Evolutionary conservation across 2,888 invertebrate genomes (phyloP).

Genomic region (Morpho deidamia): DNA sequence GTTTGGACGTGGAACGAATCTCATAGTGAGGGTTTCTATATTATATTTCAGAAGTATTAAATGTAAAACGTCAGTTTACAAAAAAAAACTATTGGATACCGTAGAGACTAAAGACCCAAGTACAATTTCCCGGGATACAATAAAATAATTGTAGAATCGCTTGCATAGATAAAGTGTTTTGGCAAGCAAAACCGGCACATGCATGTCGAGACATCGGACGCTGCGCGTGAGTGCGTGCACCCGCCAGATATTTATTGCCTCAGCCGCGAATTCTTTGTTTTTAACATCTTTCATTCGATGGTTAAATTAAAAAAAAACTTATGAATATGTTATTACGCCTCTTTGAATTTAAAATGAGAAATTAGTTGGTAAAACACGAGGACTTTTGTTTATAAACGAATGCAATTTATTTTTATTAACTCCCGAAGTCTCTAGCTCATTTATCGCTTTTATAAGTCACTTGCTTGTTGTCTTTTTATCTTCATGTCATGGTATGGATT

Average conservation of each 20-base stretch:
- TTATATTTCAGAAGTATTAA: too few relatives aligned
- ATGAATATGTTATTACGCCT: slow-evolving; percentile 57
- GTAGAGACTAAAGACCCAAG: too few relatives aligned
- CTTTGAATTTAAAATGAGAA: slow-evolving; percentile 41
- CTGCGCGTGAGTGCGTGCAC: slow-evolving; percentile 71
- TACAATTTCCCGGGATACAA: neutral
- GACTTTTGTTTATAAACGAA: slow-evolving; percentile 30
- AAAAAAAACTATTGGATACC: too few relatives aligned
- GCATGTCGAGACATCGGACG: slow-evolving; percentile 59
- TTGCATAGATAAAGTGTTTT: slow-evolving; percentile 53
- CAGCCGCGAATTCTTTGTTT: slow-evolving; percentile 53
- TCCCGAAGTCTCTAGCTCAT: slow-evolving; percentile 3
- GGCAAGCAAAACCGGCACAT: slow-evolving; percentile 60
- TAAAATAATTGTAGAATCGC: slow-evolving; percentile 18
- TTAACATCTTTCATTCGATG: slow-evolving; percentile 57
- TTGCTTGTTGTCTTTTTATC: neutral
- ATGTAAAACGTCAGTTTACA: too few relatives aligned
- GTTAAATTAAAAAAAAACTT: slow-evolving; percentile 58
- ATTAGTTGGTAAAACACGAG: slow-evolving; percentile 31
- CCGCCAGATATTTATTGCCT: slow-evolving; percentile 62
- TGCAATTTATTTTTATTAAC: slow-evolving; percentile 26
- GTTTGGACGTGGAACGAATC: too few relatives aligned
- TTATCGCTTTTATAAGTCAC: slow-evolving; percentile 1
- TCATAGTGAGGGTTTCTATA: too few relatives aligned
- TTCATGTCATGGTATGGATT: neutral